These are phyloP conservation scores for Mormoops blainvillei DNA, from an alignment of 2,113 vertebrate genomes.

Conservation along the genomic window DNA sequence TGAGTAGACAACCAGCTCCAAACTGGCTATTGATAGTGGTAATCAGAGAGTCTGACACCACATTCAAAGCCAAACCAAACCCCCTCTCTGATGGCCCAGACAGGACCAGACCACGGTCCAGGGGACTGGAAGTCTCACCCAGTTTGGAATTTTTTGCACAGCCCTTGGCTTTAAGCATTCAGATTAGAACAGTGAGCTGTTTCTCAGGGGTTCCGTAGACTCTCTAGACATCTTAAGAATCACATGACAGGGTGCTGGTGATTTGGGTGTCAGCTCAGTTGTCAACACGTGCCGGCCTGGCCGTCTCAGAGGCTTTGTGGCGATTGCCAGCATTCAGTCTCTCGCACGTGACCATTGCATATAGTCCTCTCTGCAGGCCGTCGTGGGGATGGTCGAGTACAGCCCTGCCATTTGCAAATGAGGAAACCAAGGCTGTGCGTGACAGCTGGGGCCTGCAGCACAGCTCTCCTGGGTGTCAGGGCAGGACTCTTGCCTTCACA, in stretches of 20 bases:
- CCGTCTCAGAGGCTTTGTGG: neutral
- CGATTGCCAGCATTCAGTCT: neutral
- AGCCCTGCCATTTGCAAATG: neutral
- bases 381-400: fast-evolving
- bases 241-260: neutral
- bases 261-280: neutral
- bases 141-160: neutral
- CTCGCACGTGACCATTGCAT: fast-evolving
- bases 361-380: neutral
- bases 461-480: neutral
- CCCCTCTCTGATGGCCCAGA: neutral
- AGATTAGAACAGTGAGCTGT: neutral
- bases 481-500: neutral
- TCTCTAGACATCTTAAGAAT: neutral
- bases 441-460: neutral
- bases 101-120: neutral
- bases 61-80: neutral
- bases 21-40: neutral
- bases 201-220: neutral
- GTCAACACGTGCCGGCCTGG: neutral
- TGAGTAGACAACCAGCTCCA: neutral
- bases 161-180: neutral
- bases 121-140: neutral
- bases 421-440: neutral
- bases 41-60: neutral